Evolutionary conservation across 2,797 vertebrate genomes (phyloP).

Genomic region (Lagorchestes hirsutus): DNA sequence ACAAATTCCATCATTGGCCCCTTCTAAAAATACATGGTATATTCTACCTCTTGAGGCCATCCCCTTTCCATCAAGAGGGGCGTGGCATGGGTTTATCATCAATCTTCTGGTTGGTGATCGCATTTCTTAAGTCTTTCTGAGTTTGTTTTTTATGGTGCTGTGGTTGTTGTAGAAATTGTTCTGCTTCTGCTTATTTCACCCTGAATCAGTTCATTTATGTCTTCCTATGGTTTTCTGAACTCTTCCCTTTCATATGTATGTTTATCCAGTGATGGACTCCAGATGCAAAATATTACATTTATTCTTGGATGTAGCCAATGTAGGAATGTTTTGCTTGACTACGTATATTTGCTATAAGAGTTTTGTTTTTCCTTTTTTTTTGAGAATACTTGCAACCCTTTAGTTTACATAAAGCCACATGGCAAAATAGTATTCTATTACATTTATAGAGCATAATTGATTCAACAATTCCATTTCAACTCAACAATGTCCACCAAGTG

Average conservation of each 20-base stretch:
- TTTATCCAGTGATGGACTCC: too few relatives aligned
- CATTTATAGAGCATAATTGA: neutral
- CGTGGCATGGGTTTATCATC: neutral
- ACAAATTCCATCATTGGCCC: neutral
- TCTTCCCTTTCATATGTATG: neutral
- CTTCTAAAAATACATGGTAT: neutral
- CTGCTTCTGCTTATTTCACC: neutral
- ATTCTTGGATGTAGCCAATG: neutral
- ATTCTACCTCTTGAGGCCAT: neutral
- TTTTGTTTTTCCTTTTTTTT: neutral
- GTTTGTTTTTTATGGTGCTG: neutral
- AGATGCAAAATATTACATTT: too few relatives aligned
- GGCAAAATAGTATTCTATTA: neutral
- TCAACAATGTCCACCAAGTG: neutral
- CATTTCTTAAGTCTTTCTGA: neutral
- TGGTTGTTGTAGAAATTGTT: neutral
- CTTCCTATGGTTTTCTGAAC: neutral
- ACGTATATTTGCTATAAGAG: neutral
- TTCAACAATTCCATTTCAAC: neutral
- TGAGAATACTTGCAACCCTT: neutral
- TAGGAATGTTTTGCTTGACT: neutral
- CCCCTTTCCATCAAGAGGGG: neutral
- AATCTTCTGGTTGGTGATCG: neutral
- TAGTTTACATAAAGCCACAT: too few relatives aligned
- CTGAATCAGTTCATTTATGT: neutral